Base-by-base conservation (phyloP, 53 echinoderm and acorn worm genomes). In the Arbacia lixula region DNA sequence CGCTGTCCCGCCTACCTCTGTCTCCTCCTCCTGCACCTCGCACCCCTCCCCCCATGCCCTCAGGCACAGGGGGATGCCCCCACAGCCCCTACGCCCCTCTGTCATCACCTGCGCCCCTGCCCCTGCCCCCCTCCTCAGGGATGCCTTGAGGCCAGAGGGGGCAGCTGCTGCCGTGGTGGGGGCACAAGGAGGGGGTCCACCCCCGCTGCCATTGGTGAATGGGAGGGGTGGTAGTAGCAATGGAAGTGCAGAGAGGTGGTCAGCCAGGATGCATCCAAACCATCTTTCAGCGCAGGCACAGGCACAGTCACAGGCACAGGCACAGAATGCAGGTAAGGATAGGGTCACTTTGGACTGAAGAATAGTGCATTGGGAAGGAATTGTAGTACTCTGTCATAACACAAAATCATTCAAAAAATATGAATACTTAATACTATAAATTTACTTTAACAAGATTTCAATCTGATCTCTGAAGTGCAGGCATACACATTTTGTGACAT, bases 91-190 rank as follows among this genome's bases (percentile, higher is more conserved):
- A 17, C 83, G 94, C 60, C 94, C 94, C 6, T 94, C 94, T 2
- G 94, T 94, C 34, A 94, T 94, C 32, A 91, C 94, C 66, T 91
- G 91, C 33, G 94, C 94, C 19, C 94, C 93, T 32, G 82, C 82
- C 22, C 58, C 58, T 21, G 58, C 12, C 88, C 30, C 91, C 50
- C 68, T 68, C 78, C 12, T 83, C 84, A 52, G 92, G 85, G 71
- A 69, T 68, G 36, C 78, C 16, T 26, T 37, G 14, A 58, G 78
- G 78, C 36, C 60, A 3, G 60, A 77, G 34, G 42, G 26, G 29
- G 69, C 41, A 69, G 37, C 58, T 5, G 56, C 55, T 37, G 78
- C 78, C 11, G 57, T 56, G 77, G 36, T 58, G 27, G 74, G 74
- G 0, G 57, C 77, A 33, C 57, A 58, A 34, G 77, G 36, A 25